Conservation (phyloP, 2,888 invertebrate species). For the Rhagophthalmus giganteus region DNA sequence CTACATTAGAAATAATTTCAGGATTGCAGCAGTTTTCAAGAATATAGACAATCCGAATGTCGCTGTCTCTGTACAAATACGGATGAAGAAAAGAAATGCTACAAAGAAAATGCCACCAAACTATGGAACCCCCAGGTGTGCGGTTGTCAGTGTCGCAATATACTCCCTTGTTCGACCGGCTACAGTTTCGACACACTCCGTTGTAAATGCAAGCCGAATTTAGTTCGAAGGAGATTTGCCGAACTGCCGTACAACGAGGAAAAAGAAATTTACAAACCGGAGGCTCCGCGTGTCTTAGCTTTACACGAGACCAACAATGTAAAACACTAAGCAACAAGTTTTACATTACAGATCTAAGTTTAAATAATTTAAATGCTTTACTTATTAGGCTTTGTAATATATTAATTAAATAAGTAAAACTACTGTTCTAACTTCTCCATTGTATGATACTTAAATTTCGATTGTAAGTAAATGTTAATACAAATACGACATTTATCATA, state of each 20-base stretch:
- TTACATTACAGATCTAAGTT: not conserved
- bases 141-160: conserved; percentile 62
- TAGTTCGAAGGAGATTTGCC: conserved; percentile 34
- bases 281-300: conserved; percentile 20
- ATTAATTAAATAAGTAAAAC: no score
- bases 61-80: conserved; percentile 64
- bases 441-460: no score
- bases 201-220: conserved; percentile 58
- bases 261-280: conserved; percentile 3
- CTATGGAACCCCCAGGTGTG: conserved; percentile 66
- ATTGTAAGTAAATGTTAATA: no score
- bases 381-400: no score
- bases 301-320: conserved; percentile 3
- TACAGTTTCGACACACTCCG: conserved; percentile 61
- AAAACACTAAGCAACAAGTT: not conserved
- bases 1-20: no score
- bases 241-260: conserved; percentile 1
- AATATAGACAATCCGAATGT: conserved; percentile 61
- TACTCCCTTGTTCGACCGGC: conserved; percentile 63
- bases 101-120: conserved; percentile 56
- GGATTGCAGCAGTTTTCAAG: conserved; percentile 64
- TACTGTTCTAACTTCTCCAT: no score
- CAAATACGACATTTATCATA: no score
- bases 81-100: conserved; percentile 65
- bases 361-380: not conserved